Evolutionary conservation across 2,113 vertebrate species (phyloP).

Genomic region (Callionymus lyra): DNA sequence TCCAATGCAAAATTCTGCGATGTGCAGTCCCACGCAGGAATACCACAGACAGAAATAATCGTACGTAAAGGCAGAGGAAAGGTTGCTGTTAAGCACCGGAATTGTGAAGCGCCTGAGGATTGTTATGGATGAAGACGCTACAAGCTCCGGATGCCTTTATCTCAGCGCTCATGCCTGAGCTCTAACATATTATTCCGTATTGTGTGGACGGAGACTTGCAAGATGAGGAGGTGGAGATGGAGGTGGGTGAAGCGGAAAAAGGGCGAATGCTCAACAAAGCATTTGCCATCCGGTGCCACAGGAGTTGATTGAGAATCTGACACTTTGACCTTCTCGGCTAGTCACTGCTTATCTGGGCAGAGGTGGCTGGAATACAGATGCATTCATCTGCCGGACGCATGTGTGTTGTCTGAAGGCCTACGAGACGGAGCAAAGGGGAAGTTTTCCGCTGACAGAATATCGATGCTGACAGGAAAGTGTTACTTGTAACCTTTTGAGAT

Average conservation of each 20-base stretch:
- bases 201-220: slow-evolving; percentile 17
- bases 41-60: slow-evolving; percentile 23
- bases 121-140: slow-evolving; percentile 17
- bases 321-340: slow-evolving; percentile 43
- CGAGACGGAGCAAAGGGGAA: slow-evolving; percentile 23
- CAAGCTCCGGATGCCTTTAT: slow-evolving; percentile 37
- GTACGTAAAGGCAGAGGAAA: slow-evolving; percentile 17
- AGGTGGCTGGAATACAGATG: slow-evolving; percentile 42
- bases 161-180: slow-evolving; percentile 19
- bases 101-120: slow-evolving; percentile 23
- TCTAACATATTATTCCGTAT: slow-evolving; percentile 19
- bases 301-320: slow-evolving; percentile 57
- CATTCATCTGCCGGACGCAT: slow-evolving; percentile 20
- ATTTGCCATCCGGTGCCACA: slow-evolving; percentile 42
- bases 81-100: slow-evolving; percentile 22
- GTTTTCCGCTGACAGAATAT: slow-evolving; percentile 56
- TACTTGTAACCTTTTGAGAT: slow-evolving; percentile 60
- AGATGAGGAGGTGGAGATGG: slow-evolving; percentile 12
- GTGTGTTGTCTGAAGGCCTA: slow-evolving; percentile 16
- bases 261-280: slow-evolving; percentile 36
- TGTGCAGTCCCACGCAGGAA: slow-evolving; percentile 17
- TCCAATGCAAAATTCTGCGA: slow-evolving; percentile 16
- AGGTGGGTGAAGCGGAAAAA: slow-evolving; percentile 6
- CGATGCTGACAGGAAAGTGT: slow-evolving; percentile 57
- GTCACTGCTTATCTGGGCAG: slow-evolving; percentile 47